Evolutionary conservation across 2,888 invertebrate genomes (phyloP).

Genomic region (Aporophyla nigra): DNA sequence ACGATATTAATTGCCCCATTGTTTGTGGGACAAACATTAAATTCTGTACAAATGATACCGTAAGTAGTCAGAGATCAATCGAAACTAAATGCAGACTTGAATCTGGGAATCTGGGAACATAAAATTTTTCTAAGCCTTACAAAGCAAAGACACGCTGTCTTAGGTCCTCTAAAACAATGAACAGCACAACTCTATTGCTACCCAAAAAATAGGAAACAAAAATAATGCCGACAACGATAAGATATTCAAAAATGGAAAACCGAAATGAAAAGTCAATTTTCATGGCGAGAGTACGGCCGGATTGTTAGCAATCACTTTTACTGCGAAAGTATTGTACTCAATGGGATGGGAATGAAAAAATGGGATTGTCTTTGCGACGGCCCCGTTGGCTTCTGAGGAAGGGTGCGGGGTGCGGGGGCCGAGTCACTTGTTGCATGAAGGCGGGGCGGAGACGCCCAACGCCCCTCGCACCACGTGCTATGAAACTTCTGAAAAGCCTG

Average conservation of each 20-base stretch:
- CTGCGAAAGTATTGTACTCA: constrained; percentile 57
- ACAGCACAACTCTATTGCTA: constrained; percentile 22
- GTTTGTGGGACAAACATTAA: no score
- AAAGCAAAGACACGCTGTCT: constrained; percentile 17
- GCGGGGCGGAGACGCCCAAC: constrained; percentile 86
- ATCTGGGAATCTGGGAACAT: background rate
- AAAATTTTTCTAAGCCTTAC: no score
- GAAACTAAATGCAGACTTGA: background rate
- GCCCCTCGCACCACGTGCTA: constrained; percentile 82
- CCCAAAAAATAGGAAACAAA: constrained; percentile 8
- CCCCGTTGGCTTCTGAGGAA: constrained; percentile 64
- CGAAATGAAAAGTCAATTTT: constrained; percentile 51
- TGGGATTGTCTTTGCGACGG: constrained; percentile 64
- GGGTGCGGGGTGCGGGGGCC: constrained; percentile 71
- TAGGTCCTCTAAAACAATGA: constrained; percentile 10
- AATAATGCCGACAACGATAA: background rate
- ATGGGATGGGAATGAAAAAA: constrained; percentile 61
- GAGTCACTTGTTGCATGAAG: constrained; percentile 86
- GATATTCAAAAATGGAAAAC: constrained; percentile 21
- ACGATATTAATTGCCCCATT: no score
- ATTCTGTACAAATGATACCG: no score
- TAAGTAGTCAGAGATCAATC: background rate
- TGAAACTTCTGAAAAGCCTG: constrained; percentile 56
- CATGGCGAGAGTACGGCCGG: constrained; percentile 35
- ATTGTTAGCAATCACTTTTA: constrained; percentile 56